These are phyloP conservation scores for Sweltsa coloradensis DNA, from an alignment of 1,140 invertebrate genomes.

Conservation along the genomic window DNA sequence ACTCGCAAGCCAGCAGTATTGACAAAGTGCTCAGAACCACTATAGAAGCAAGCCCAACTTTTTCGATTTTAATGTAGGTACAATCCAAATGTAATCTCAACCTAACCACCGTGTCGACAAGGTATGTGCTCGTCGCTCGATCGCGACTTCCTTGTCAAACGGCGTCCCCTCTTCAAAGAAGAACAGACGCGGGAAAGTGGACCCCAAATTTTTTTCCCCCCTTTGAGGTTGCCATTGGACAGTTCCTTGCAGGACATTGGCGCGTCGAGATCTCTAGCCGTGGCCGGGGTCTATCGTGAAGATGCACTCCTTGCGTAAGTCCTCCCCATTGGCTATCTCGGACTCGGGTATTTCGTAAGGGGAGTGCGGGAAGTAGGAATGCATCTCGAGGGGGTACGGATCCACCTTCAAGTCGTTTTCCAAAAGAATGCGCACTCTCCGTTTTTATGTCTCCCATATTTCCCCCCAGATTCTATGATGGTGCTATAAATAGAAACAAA, in stretches of 20 bases:
- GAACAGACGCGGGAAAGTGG: conserved; percentile 79
- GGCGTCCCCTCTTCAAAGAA: conserved; percentile 57
- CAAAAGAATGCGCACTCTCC: conserved; percentile 66
- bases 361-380: conserved; percentile 38
- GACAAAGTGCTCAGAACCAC: too few relatives aligned
- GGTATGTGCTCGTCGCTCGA: conserved; percentile 75
- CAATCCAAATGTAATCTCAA: too few relatives aligned
- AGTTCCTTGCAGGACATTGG: conserved; percentile 68
- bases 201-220: conserved; percentile 90
- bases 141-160: conserved; percentile 58
- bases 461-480: conserved; percentile 54
- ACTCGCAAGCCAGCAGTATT: too few relatives aligned
- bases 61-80: too few relatives aligned
- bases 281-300: conserved; percentile 91
- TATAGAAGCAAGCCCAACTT: too few relatives aligned
- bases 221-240: conserved; percentile 58
- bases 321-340: conserved; percentile 50
- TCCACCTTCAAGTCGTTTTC: conserved; percentile 59
- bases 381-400: conserved; percentile 47
- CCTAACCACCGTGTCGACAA: conserved; percentile 56
- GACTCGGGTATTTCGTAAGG: conserved; percentile 43
- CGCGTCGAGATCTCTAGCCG: conserved; percentile 84
- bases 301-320: conserved; percentile 66
- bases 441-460: conserved; percentile 55
- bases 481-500: conserved; percentile 28